Base-by-base conservation (phyloP, 2,888 invertebrate species). In the Kuschelorhynchus macadamiae region DNA sequence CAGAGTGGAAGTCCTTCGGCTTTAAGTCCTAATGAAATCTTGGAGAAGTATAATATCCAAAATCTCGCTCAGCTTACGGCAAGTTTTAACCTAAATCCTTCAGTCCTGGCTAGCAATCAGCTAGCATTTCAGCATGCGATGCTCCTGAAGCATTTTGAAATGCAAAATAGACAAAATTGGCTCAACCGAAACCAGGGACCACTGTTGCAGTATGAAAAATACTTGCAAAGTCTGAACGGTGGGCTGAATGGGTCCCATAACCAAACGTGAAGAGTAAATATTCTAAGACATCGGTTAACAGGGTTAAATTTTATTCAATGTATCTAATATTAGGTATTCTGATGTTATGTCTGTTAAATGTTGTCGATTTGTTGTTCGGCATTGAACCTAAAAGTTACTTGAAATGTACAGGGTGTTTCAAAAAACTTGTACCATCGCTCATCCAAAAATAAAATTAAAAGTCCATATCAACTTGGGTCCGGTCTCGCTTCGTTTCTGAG, bases 11-110 rank as follows among this genome's bases (percentile, higher is more conserved):
- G 36, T 21, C 14, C 60, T 25, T 17, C 67, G 2, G 71, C 73
- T 1, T 25, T 81, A 12, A 80, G 72, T 70, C 78, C 83, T 2
- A 83, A 81, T 63, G 80, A 83, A 63, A 74, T 84, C 14, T 65
- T 82, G 69, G 83, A 84, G 72, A 82, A 82, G 72, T 84, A 82
- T 74, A 83, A 84, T 65, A 81, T 84, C 21, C 83, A 82, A 67
- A 84, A 83, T 74, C 72, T 84, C 72, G 82, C 83, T 0, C 83
- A 84, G 63, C 62, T 84, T 49, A 55, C 55, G 14, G 83, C 83
- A 7, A 83, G 77, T 71, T 79, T 83, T 57, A 82, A 83, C 70
- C 79, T 81, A 68, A 80, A 81, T 62, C 72, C 79, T 8, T 69
- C 74, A 2, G 71, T 72, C 56, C 69, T 77, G 12, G 75, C 74